Conservation (phyloP, 2,888 invertebrate species). For the Alsophila aescularia region DNA sequence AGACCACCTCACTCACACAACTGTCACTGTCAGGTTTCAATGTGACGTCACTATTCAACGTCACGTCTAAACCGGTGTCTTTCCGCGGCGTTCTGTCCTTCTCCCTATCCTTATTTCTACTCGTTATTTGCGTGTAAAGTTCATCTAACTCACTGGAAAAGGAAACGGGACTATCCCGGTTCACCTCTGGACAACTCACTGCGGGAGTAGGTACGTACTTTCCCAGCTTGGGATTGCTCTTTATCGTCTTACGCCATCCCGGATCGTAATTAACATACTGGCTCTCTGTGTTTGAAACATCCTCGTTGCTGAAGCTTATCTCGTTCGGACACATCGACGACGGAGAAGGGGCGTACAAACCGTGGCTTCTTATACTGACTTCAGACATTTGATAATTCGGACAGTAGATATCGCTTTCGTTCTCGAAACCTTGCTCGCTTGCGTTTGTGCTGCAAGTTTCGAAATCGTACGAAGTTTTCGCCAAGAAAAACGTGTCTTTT, state of each 20-base stretch:
- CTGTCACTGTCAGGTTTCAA: constrained; percentile 78
- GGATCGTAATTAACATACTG: constrained; percentile 85
- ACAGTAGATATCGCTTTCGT: constrained; percentile 86
- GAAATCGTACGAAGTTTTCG: constrained; percentile 74
- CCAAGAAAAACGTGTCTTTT: constrained; percentile 72
- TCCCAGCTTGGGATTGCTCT: constrained; percentile 70
- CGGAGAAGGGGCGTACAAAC: constrained; percentile 86
- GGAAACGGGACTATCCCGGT: constrained; percentile 72
- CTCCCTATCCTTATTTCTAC: constrained; percentile 64
- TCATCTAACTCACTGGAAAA: constrained; percentile 86
- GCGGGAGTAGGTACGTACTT: constrained; percentile 75
- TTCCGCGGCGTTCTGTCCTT: constrained; percentile 61
- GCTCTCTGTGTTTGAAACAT: constrained; percentile 77
- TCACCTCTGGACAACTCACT: constrained; percentile 76
- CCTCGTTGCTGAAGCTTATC: constrained; percentile 79
- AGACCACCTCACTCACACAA: constrained; percentile 78
- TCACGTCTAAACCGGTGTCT: constrained; percentile 66
- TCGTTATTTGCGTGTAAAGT: constrained; percentile 87
- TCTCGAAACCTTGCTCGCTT: constrained; percentile 79
- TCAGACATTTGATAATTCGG: constrained; percentile 86
- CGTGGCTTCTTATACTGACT: constrained; percentile 86
- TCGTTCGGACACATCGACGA: constrained; percentile 81
- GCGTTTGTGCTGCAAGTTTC: constrained; percentile 78
- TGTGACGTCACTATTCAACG: constrained; percentile 75
- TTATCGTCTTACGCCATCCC: constrained; percentile 77